Evolutionary conservation across 37 sponge, comb jelly and placozoan genomes (phyloP).

Genomic region (Halisarca cf. caerulea): DNA sequence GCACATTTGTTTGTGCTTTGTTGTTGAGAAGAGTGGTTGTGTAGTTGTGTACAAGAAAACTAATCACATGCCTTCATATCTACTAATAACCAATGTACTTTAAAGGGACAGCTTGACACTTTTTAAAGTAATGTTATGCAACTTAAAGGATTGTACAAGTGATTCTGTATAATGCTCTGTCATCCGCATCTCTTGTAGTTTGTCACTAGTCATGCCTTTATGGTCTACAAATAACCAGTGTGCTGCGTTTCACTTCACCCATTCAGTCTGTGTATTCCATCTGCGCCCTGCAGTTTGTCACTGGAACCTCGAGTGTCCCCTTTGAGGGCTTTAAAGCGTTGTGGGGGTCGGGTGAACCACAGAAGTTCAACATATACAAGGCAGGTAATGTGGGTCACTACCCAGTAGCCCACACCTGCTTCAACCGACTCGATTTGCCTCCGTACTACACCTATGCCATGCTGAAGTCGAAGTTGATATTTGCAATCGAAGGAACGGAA

Average conservation of each 20-base stretch:
- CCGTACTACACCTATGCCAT: conserved; percentile 48
- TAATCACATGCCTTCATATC: too few species aligned
- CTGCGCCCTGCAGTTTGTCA: conserved; percentile 81
- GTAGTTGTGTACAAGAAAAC: too few species aligned
- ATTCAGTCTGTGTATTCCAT: conserved; percentile 19
- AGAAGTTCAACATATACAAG: conserved; percentile 66
- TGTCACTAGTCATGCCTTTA: not conserved
- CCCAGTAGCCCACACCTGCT: conserved; percentile 36
- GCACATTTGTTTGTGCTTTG: too few species aligned
- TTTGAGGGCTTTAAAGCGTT: conserved; percentile 89
- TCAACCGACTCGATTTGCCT: conserved; percentile 79
- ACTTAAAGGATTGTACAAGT: too few species aligned
- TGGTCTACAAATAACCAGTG: not conserved
- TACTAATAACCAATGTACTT: too few species aligned
- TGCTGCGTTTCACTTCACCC: too few species aligned
- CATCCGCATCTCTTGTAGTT: too few species aligned
- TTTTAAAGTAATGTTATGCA: too few species aligned
- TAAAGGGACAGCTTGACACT: too few species aligned
- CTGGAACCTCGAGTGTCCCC: conserved; percentile 91
- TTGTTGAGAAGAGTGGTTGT: too few species aligned
- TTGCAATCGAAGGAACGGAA: conserved; percentile 77
- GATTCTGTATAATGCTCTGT: too few species aligned
- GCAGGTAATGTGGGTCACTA: not conserved
- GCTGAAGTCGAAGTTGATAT: conserved; percentile 67
- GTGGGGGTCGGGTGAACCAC: conserved; percentile 83